phyloP scores from a whole-genome alignment of 2,797 vertebrate species.

The Neoniphon sammara region DNA sequence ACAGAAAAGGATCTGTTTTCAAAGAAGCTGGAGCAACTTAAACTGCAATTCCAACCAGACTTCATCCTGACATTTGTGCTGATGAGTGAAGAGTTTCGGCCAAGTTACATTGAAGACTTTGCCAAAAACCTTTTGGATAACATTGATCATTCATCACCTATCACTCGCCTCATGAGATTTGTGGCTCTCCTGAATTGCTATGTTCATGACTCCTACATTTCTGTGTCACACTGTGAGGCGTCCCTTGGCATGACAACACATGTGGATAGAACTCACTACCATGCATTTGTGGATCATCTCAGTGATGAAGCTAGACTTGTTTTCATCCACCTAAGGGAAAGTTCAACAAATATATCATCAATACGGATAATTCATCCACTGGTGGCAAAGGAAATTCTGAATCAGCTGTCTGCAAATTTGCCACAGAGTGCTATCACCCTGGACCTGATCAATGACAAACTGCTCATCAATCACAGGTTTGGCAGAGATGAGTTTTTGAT shows the following conservation, averaged over 20 bases:
- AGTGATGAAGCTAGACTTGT: slow-evolving; percentile 76
- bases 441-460: slow-evolving; percentile 72
- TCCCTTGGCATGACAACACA: slow-evolving; percentile 69
- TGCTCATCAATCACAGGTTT: slow-evolving; percentile 78
- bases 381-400: slow-evolving; percentile 79
- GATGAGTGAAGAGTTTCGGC: slow-evolving; percentile 74
- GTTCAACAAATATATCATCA: slow-evolving; percentile 60
- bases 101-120: slow-evolving; percentile 61
- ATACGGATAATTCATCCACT: slow-evolving; percentile 77
- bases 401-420: slow-evolving; percentile 68
- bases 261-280: slow-evolving; percentile 36
- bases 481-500: slow-evolving; percentile 68
- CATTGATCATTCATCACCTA: slow-evolving; percentile 64
- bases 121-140: slow-evolving; percentile 72
- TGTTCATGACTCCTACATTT: slow-evolving; percentile 75
- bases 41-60: slow-evolving; percentile 57
- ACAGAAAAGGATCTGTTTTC: slow-evolving; percentile 71
- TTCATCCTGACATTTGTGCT: slow-evolving; percentile 81
- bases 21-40: slow-evolving; percentile 63
- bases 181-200: slow-evolving; percentile 80
- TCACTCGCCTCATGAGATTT: slow-evolving; percentile 73
- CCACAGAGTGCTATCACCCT: slow-evolving; percentile 75
- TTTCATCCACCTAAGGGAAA: slow-evolving; percentile 77
- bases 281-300: slow-evolving; percentile 70
- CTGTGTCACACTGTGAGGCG: slow-evolving; percentile 81